Evolutionary conservation across 1,140 invertebrate species (phyloP).

Genomic region (Thaumetopoea pityocampa): DNA sequence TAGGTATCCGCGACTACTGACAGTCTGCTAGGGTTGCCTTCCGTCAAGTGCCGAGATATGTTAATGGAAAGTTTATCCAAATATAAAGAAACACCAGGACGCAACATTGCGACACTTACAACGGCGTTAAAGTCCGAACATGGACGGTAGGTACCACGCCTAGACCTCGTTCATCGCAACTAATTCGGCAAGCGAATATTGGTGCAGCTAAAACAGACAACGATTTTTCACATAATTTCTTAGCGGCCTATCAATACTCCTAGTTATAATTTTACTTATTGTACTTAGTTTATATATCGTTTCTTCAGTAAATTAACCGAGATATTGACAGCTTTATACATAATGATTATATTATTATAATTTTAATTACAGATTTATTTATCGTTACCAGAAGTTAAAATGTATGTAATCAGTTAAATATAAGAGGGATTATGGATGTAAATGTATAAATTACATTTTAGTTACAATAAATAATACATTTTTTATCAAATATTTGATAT

Average conservation of each 20-base stretch:
- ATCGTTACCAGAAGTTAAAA: too few species aligned
- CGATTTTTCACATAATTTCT: constrained; percentile 16
- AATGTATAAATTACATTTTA: too few species aligned
- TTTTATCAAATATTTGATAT: too few species aligned
- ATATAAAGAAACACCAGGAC: constrained; percentile 39
- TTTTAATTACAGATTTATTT: too few species aligned
- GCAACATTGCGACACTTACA: constrained; percentile 57
- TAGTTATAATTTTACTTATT: neutral
- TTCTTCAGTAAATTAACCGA: constrained; percentile 2
- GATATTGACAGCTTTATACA: too few species aligned
- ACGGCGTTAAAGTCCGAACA: constrained; percentile 48
- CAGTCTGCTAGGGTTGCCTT: constrained; percentile 16
- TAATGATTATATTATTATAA: too few species aligned
- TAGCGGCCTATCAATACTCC: constrained; percentile 1
- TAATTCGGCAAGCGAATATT: constrained; percentile 70
- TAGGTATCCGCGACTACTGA: constrained; percentile 43
- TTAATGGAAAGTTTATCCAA: constrained; percentile 54
- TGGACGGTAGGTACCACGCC: constrained; percentile 38
- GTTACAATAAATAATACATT: too few species aligned
- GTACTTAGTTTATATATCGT: neutral
- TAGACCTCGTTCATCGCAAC: constrained; percentile 65
- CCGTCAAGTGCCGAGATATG: constrained; percentile 34
- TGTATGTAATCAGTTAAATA: too few species aligned
- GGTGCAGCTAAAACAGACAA: constrained; percentile 71
- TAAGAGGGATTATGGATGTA: too few species aligned